Conservation (phyloP, 1,140 invertebrate species). For the Orussus abietinus region DNA sequence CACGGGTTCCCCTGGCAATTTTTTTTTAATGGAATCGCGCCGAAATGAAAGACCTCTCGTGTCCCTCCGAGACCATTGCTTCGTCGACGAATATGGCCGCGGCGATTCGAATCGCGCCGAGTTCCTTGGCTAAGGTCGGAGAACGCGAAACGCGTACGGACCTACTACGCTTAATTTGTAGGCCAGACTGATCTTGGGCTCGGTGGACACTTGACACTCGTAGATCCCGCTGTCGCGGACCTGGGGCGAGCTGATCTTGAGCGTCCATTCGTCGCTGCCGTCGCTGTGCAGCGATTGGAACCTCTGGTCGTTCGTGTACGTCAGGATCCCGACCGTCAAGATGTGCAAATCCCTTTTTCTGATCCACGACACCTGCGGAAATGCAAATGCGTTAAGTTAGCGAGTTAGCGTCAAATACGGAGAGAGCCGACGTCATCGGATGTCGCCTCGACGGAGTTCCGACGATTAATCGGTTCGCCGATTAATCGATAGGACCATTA, state of each 20-base stretch:
- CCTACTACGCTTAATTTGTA: conserved; percentile 78
- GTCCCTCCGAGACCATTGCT: too few species aligned
- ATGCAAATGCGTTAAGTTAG: too few species aligned
- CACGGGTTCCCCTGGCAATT: too few species aligned
- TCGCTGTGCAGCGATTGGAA: conserved; percentile 78
- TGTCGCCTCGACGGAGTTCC: too few species aligned
- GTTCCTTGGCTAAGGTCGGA: not conserved
- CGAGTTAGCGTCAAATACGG: too few species aligned
- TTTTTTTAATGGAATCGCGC: too few species aligned
- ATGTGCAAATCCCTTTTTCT: conserved; percentile 71
- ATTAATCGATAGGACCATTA: too few species aligned
- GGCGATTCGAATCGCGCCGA: not conserved
- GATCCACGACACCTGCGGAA: conserved; percentile 69
- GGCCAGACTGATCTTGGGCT: conserved; percentile 78
- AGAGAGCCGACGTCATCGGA: too few species aligned
- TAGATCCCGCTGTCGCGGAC: conserved; percentile 70
- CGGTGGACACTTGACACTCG: conserved; percentile 84
- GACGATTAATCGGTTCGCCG: too few species aligned
- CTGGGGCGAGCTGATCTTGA: conserved; percentile 77
- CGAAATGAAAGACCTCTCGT: too few species aligned
- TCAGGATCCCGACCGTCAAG: conserved; percentile 68
- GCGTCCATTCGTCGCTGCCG: conserved; percentile 83
- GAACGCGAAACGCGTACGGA: too few species aligned
- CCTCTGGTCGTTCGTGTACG: conserved; percentile 72
- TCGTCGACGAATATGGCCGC: too few species aligned